These are phyloP conservation scores for Pithys albifrons DNA, from an alignment of 2,113 vertebrate genomes.

Conservation along the genomic window DNA sequence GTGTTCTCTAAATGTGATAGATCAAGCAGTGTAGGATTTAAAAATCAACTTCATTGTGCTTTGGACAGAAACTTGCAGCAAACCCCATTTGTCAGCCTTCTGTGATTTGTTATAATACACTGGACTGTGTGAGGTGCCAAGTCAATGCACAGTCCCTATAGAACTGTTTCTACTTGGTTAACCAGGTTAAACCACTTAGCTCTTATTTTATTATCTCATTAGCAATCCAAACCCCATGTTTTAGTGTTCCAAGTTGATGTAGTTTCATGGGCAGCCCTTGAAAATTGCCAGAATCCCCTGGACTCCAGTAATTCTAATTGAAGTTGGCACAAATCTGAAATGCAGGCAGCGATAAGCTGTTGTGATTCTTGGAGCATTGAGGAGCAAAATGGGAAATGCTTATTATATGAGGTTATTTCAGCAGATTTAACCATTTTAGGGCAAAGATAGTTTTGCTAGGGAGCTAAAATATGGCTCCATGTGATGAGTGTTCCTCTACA, in stretches of 20 bases:
- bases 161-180: slow-evolving; percentile 31
- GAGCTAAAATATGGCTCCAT: background rate
- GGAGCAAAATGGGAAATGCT: slow-evolving; percentile 33
- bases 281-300: slow-evolving; percentile 60
- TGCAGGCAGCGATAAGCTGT: slow-evolving; percentile 38
- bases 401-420: slow-evolving; percentile 35
- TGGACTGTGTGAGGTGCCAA: background rate
- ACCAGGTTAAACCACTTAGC: slow-evolving; percentile 51
- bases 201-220: slow-evolving; percentile 49
- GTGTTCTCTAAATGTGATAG: background rate
- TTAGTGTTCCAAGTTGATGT: background rate
- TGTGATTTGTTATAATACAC: background rate
- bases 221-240: background rate
- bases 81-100: background rate
- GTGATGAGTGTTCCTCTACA: background rate
- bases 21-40: background rate
- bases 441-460: background rate
- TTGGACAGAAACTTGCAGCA: background rate
- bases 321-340: slow-evolving; percentile 30
- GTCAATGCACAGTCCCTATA: background rate
- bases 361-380: background rate
- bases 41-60: background rate
- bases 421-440: slow-evolving; percentile 51
- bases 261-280: slow-evolving; percentile 29
- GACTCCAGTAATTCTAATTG: slow-evolving; percentile 45